A percentile compares a stretch with the other conserved stretches of the same genome.
phyloP scores from a whole-genome alignment of 2,113 vertebrate genomes.

The Columba janthina region DNA sequence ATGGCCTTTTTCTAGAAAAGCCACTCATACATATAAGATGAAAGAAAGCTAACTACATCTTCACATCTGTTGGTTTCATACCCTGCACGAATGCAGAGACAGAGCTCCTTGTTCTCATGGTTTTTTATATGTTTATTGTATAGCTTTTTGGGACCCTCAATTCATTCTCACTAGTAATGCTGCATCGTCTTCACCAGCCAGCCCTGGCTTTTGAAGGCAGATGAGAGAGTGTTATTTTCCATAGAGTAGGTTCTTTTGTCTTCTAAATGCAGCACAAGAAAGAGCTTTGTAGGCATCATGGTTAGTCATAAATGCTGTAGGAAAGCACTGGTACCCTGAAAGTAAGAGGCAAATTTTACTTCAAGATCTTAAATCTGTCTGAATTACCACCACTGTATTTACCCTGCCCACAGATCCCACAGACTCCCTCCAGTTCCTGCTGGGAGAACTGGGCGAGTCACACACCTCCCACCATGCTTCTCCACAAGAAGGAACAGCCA shows the following conservation, averaged over 20 bases:
- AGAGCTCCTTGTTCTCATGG: neutral
- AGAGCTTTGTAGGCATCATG: neutral
- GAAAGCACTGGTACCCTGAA: neutral
- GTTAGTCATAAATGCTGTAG: neutral
- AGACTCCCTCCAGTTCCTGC: neutral
- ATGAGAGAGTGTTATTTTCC: neutral
- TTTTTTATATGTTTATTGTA: neutral
- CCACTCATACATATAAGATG: rapidly evolving
- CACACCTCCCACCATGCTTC: neutral
- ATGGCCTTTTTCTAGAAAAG: neutral
- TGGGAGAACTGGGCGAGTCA: neutral
- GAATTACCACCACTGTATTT: neutral
- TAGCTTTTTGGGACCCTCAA: neutral
- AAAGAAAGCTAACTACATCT: neutral
- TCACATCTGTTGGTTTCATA: neutral
- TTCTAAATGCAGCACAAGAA: neutral
- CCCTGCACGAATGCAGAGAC: rapidly evolving
- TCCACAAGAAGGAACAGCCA: neutral
- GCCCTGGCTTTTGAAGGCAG: neutral
- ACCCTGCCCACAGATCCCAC: neutral
- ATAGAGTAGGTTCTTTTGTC: rapidly evolving
- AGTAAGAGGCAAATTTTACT: neutral
- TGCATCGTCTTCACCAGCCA: neutral
- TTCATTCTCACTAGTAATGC: neutral
- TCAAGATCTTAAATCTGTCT: neutral